These are phyloP conservation scores for Thripadectes ignobilis DNA, from an alignment of 2,797 vertebrate genomes.

Conservation along the genomic window DNA sequence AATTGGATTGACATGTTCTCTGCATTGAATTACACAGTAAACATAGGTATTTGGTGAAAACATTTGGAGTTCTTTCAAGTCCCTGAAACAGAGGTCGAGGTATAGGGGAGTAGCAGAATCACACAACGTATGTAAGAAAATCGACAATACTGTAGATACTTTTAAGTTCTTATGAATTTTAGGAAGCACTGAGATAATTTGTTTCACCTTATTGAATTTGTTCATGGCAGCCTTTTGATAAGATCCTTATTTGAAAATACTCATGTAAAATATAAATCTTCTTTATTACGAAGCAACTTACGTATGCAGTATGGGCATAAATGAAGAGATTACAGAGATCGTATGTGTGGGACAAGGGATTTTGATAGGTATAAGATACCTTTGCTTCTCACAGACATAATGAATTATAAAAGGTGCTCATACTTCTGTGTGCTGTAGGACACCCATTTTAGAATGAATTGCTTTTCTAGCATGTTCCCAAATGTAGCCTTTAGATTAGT, in stretches of 20 bases:
- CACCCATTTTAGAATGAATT: conserved; percentile 21
- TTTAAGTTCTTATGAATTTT: neutral
- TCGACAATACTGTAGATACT: neutral
- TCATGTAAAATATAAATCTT: neutral
- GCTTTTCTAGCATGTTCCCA: conserved; percentile 50
- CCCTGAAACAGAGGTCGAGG: neutral
- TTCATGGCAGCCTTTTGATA: neutral
- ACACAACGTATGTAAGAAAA: neutral
- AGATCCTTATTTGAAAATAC: neutral
- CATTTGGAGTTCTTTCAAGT: neutral
- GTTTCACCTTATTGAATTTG: neutral
- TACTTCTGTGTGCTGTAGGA: conserved; percentile 44
- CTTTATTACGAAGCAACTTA: neutral
- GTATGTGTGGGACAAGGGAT: neutral
- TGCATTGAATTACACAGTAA: neutral
- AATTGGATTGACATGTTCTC: neutral
- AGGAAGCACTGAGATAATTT: neutral
- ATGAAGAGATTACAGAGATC: neutral
- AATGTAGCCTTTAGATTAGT: conserved; percentile 27
- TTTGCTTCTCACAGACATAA: neutral
- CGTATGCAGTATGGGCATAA: neutral
- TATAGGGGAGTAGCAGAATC: neutral
- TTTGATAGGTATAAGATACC: neutral
- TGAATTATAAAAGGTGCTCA: neutral
- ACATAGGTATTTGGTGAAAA: neutral